These are phyloP conservation scores for Lucifuga dentata DNA, from an alignment of 2,113 vertebrate species.

Conservation along the genomic window DNA sequence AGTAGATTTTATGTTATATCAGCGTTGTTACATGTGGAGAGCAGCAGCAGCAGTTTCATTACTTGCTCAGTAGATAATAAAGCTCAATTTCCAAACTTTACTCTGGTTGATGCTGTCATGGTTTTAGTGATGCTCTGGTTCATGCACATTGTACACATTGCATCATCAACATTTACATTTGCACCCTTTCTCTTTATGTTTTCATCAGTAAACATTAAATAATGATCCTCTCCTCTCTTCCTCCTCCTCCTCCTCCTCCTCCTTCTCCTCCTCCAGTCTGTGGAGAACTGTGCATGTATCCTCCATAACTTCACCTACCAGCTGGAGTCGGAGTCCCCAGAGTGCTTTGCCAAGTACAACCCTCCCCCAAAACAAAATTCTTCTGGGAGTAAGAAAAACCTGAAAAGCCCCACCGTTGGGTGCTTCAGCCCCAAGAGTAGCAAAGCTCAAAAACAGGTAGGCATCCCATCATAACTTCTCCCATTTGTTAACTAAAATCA, in stretches of 20 bases:
- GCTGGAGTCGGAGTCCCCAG: conserved; percentile 87
- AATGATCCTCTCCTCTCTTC: background rate
- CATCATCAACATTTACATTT: too few relatives aligned
- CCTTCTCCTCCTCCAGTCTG: conserved; percentile 83
- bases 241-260: conserved; percentile 14
- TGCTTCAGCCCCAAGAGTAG: conserved; percentile 92
- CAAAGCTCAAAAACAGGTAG: conserved; percentile 79
- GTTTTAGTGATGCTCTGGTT: too few relatives aligned
- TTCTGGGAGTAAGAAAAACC: conserved; percentile 70
- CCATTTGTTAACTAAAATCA: background rate
- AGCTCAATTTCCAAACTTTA: too few relatives aligned
- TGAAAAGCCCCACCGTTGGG: conserved; percentile 83
- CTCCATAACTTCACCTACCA: conserved; percentile 95
- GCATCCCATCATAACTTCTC: background rate
- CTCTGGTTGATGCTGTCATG: too few relatives aligned
- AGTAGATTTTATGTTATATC: too few relatives aligned
- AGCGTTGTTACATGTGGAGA: too few relatives aligned
- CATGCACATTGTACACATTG: too few relatives aligned
- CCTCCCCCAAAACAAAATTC: conserved; percentile 42
- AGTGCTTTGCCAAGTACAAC: conserved; percentile 81
- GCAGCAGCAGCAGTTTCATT: too few relatives aligned
- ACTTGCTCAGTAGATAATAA: too few relatives aligned
- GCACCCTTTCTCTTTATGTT: too few relatives aligned
- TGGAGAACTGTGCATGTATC: conserved; percentile 95
- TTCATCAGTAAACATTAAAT: too few relatives aligned